Base-by-base conservation (phyloP, 2,888 invertebrate species). In the Keiferia lycopersicella region DNA sequence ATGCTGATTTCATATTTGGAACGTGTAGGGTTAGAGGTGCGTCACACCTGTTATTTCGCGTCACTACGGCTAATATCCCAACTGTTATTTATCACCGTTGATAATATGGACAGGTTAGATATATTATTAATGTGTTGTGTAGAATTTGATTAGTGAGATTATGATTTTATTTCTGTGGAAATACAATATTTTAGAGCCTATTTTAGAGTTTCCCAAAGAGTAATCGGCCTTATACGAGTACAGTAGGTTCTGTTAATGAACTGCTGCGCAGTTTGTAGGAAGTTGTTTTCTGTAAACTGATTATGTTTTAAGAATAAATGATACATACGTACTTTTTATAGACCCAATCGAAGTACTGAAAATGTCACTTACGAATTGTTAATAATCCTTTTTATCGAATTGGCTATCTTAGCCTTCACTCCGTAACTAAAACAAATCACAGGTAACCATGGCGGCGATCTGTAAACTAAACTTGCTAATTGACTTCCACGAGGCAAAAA, bases 401-500 rank as follows among this genome's bases (percentile, higher is more conserved):
- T 8, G 10, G 16, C 7, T 18, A 48, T 26, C 1, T 4, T 4
- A 18, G 18, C 16, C 16, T 16, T 48, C 14, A 48, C 10, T 48
- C 6, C 48, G 4, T 1, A 51, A 18, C 30, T 11, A 26, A 53
- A 53, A 53, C 51, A 22, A 53, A 53, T 14, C 51, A 20, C 22
- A 22, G 11, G 1, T 10, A 10, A 34, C 3, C 34, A 56, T 16
- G 26, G 20, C 51, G 4, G 51, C 56, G 34, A 16, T 22, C 39
- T 59, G 11, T 18, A 59, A 50, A 59, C 51, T 14, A 38, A 57
- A 64, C 56, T 20, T 71, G 70, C 83, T 88, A 88, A 88, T 87
- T 88, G 87, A 87, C 86, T 82, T 75, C 78, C 78, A 71, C 74
- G 81, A 80, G 75, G 50, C 26, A 53, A 14, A 34, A 16, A 30